Percentiles rank a stretch among this genome's conserved stretches.
Evolutionary conservation across 2,113 vertebrate species (phyloP).

Genomic region (Colistium nudipinnis): DNA sequence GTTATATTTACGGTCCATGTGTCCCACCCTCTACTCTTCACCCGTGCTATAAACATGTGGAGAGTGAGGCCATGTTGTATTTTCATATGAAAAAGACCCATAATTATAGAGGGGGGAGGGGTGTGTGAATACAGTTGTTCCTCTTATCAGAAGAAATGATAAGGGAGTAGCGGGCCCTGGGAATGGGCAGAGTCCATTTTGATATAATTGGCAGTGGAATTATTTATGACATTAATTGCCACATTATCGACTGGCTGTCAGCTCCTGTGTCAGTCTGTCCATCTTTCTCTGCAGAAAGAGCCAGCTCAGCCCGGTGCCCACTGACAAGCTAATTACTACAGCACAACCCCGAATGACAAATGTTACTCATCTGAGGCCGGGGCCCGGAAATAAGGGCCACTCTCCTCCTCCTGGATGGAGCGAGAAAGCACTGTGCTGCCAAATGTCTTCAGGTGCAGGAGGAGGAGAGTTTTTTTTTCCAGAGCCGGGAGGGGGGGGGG

Average conservation of each 20-base stretch:
- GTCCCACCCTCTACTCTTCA: slow-evolving; percentile 29
- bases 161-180: slow-evolving; percentile 89
- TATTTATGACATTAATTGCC: slow-evolving; percentile 99
- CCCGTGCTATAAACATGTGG: slow-evolving; percentile 57
- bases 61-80: slow-evolving; percentile 82
- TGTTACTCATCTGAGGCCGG: slow-evolving; percentile 96
- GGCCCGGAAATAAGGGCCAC: slow-evolving; percentile 90
- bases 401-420: slow-evolving; percentile 56
- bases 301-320: slow-evolving; percentile 97
- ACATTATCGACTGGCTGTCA: slow-evolving; percentile 98
- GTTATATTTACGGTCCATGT: slow-evolving; percentile 53
- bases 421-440: slow-evolving; percentile 65
- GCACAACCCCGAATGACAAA: slow-evolving; percentile 96
- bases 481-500: neutral
- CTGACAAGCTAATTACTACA: slow-evolving; percentile 99
- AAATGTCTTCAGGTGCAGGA: slow-evolving; percentile 84
- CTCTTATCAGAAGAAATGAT: slow-evolving; percentile 95
- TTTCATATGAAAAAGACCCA: slow-evolving; percentile 94
- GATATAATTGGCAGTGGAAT: slow-evolving; percentile 97
- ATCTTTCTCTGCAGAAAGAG: slow-evolving; percentile 97
- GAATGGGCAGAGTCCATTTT: slow-evolving; percentile 91
- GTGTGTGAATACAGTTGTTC: slow-evolving; percentile 86
- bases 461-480: too few relatives aligned
- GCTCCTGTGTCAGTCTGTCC: slow-evolving; percentile 95
- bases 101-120: slow-evolving; percentile 89